Evolutionary conservation across 2,888 invertebrate genomes (phyloP), one percentile per base, ranked within the genome.

Genomic region (Rhimphoctona megacephalus): DNA sequence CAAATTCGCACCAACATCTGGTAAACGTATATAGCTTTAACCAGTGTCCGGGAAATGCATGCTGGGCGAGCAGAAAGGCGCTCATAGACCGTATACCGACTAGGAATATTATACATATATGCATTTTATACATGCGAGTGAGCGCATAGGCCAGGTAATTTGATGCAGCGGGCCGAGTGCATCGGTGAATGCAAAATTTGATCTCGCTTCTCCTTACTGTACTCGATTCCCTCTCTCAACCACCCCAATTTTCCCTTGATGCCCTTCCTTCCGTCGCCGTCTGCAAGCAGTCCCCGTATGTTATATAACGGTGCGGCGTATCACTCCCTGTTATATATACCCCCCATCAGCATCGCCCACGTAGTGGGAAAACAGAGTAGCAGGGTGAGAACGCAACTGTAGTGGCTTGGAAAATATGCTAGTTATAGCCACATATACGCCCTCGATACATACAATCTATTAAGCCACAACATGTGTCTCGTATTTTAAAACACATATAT

Each of bases 331-430:
- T 52, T 19, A 22, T 14, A 57, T 57, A 69, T 25, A 54, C 33
- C 46, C 33, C 33, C 39, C 57, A 78, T 17, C 33, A 33, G 64
- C 61, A 64, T 9, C 19, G 67, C 11, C 57, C 25, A 43, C 70
- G 57, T 61, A 61, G 17, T 30, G 17, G 57, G 17, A 61, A 61
- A 61, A 61, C 61, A 25, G 30, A 30, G 30, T 17, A 52, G 30
- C 64, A 70, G 70, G n/a, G 61, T 30, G 66, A 74, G 66, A 73
- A 74, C 66, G 80, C 72, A 70, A 90, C 91, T 88, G 89, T 91
- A 90, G 90, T 90, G 91, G 90, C 88, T 90, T 90, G 90, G 91
- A 92, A 92, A 92, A 92, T 92, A 92, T 91, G 90, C 90, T 90
- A 90, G 91, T 92, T 91, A 92, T 90, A 87, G 85, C 73, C 83